Evolutionary conservation across 2,797 vertebrate species (phyloP).

Genomic region (Poeciliopsis turneri): DNA sequence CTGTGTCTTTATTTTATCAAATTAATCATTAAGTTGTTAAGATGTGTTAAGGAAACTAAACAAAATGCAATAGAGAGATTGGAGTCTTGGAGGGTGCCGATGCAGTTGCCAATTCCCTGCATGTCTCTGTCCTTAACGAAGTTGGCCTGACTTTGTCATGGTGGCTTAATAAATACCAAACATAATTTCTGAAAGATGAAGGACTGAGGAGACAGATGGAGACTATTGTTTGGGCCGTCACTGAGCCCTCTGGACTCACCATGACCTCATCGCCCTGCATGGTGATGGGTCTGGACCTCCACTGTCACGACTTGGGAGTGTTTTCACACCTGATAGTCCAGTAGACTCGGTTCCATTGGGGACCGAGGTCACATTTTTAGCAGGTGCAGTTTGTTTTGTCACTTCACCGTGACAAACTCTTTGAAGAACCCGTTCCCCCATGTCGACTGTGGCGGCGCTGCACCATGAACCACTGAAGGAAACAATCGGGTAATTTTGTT

Average conservation of each 20-base stretch:
- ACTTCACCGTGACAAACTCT: no score
- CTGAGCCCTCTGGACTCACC: conserved; percentile 38
- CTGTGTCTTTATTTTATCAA: conserved; percentile 55
- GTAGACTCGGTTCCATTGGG: no score
- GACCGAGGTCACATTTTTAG: no score
- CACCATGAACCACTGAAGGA: no score
- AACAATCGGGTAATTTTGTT: background rate
- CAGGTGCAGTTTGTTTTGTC: no score
- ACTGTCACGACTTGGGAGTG: background rate
- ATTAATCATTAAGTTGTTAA: conserved; percentile 52
- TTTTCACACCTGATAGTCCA: no score
- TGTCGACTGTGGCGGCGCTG: no score
- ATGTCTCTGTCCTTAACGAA: conserved; percentile 45
- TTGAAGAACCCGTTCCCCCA: no score
- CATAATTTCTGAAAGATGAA: conserved; percentile 69
- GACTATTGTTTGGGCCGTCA: conserved; percentile 46
- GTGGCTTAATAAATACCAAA: conserved; percentile 50
- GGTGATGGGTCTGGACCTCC: background rate
- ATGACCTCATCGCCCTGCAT: background rate
- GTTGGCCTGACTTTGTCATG: conserved; percentile 51
- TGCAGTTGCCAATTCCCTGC: conserved; percentile 43
- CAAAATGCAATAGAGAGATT: conserved; percentile 19
- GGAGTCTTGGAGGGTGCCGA: conserved; percentile 35
- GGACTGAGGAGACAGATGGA: conserved; percentile 61
- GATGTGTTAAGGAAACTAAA: conserved; percentile 43